phyloP scores from a whole-genome alignment of 2,797 vertebrate genomes.

The Micrastur ruficollis region DNA sequence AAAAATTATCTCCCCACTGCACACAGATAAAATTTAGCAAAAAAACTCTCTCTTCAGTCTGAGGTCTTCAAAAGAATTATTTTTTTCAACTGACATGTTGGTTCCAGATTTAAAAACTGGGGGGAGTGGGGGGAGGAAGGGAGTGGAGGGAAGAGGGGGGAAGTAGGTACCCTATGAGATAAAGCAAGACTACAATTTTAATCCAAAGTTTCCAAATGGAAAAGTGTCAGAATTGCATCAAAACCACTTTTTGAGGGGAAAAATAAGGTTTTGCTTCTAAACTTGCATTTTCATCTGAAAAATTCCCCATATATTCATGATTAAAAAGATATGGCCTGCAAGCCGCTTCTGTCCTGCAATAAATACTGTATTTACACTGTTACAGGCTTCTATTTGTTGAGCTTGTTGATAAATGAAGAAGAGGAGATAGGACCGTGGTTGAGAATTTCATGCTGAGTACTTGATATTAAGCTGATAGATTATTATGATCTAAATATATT shows the following conservation, averaged over 20 bases:
- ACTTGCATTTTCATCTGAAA: not conserved
- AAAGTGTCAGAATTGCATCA: not conserved
- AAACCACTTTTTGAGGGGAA: not conserved
- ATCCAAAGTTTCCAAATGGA: not conserved
- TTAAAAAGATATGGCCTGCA: not conserved
- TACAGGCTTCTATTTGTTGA: not conserved
- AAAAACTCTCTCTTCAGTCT: not conserved
- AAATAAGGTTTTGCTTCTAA: not conserved
- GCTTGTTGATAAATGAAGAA: not conserved
- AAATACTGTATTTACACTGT: not conserved
- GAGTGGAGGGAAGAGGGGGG: accelerated
- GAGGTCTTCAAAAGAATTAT: not conserved
- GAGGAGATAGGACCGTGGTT: not conserved
- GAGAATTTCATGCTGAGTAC: slow-evolving; percentile 30
- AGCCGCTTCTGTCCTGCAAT: not conserved
- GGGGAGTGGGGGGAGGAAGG: accelerated
- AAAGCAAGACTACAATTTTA: not conserved
- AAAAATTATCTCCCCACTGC: not conserved
- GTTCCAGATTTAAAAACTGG: not conserved
- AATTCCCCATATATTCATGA: not conserved
- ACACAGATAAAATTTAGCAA: not conserved
- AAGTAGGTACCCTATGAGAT: not conserved
- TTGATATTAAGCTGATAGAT: slow-evolving; percentile 56
- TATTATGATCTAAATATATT: slow-evolving; percentile 63
- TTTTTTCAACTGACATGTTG: not conserved